Percentiles rank a stretch among this genome's conserved stretches.
Conservation (phyloP, 2,888 invertebrate genomes). For the Hedychridium roseum region DNA sequence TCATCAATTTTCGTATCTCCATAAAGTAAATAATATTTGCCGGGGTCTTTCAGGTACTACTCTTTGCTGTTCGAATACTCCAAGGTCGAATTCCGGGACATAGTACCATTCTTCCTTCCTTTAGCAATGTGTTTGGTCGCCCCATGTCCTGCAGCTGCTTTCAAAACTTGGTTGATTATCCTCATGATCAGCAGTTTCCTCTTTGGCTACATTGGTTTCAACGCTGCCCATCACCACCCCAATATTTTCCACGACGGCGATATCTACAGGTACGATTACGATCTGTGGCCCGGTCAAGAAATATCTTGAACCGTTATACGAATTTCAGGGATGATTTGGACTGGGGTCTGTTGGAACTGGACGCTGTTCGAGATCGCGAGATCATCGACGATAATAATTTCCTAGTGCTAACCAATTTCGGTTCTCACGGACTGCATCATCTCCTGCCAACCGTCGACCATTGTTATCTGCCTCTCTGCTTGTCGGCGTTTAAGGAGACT, state of each 20-base stretch:
- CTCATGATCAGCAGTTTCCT: constrained; percentile 68
- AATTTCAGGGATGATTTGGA: constrained; percentile 69
- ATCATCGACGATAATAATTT: constrained; percentile 74
- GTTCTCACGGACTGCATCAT: constrained; percentile 82
- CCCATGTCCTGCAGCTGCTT: constrained; percentile 50
- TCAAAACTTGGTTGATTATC: constrained; percentile 69
- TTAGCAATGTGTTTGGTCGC: constrained; percentile 61
- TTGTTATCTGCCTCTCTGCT: constrained; percentile 72
- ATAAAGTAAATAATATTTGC: not conserved
- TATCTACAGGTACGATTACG: constrained; percentile 71
- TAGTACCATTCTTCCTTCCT: constrained; percentile 61
- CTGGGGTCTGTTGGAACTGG: constrained; percentile 82
- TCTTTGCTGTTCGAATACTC: constrained; percentile 25
- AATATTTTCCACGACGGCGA: constrained; percentile 83
- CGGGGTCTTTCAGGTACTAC: constrained; percentile 44
- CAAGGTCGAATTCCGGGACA: constrained; percentile 46
- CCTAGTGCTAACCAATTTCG: constrained; percentile 76
- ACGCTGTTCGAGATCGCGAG: constrained; percentile 76
- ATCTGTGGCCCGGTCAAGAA: constrained; percentile 3
- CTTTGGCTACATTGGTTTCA: constrained; percentile 73
- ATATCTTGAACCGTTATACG: not conserved
- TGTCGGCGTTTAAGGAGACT: constrained; percentile 71
- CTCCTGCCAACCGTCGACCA: constrained; percentile 84
- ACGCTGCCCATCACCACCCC: constrained; percentile 83
- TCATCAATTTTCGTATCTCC: not conserved